Percentiles rank a stretch among this genome's conserved stretches.
Evolutionary conservation across 2,113 vertebrate genomes (phyloP).

Genomic region (Sphyrna mokarran): DNA sequence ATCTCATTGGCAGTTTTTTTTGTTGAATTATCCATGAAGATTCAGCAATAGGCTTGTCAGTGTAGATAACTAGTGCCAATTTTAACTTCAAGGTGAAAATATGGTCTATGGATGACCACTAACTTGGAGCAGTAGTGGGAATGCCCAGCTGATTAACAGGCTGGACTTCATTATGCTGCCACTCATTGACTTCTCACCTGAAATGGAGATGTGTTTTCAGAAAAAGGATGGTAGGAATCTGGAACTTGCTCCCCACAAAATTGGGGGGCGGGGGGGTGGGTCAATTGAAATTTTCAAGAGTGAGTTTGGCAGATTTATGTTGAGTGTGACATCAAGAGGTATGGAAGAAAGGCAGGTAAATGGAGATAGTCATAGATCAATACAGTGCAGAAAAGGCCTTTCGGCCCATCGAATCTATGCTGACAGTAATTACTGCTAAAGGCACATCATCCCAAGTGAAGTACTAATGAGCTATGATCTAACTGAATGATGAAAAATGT

Average conservation of each 20-base stretch:
- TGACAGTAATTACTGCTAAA: too few species aligned
- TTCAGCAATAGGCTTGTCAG: background rate
- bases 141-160: background rate
- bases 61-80: background rate
- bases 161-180: background rate
- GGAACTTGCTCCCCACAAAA: background rate
- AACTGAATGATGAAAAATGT: background rate
- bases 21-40: background rate
- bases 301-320: background rate
- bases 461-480: background rate
- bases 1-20: slow-evolving; percentile 4
- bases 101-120: too few species aligned
- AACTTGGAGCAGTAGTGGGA: background rate
- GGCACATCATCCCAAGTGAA: background rate
- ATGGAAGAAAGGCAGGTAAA: background rate
- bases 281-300: background rate
- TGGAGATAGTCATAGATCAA: background rate
- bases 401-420: too few species aligned
- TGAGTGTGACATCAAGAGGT: background rate
- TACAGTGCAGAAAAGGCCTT: too few species aligned
- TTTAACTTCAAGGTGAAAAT: background rate
- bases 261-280: background rate
- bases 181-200: background rate
- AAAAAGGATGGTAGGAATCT: background rate
- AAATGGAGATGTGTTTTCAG: background rate